Conservation (phyloP, 2,888 invertebrate genomes). For the Chironomus tentans region DNA sequence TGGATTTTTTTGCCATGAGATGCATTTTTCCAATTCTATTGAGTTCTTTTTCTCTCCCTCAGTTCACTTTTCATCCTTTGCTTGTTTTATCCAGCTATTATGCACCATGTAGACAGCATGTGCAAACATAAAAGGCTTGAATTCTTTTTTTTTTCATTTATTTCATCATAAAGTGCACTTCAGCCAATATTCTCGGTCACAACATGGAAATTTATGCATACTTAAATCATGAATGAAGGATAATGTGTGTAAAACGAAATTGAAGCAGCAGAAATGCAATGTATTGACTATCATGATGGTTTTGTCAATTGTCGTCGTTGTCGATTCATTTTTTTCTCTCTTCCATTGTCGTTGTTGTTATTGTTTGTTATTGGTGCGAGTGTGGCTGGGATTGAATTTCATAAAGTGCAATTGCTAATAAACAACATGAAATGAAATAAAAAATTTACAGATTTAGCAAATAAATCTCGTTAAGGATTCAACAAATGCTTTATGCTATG, state of each 20-base stretch:
- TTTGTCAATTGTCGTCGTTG: not conserved
- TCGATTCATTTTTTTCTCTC: too few relatives aligned
- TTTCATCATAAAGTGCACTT: conserved; percentile 1
- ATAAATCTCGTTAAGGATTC: not conserved
- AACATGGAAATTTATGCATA: conserved; percentile 18
- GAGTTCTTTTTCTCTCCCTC: not conserved
- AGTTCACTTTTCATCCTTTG: not conserved
- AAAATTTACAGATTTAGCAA: not conserved
- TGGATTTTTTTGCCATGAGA: too few relatives aligned
- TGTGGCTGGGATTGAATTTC: not conserved
- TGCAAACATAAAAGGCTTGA: too few relatives aligned
- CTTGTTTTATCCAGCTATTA: too few relatives aligned
- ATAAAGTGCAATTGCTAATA: not conserved
- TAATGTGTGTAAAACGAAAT: not conserved
- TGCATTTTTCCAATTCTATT: too few relatives aligned
- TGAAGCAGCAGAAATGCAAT: not conserved
- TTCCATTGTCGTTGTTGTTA: not conserved
- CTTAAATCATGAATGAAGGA: conserved; percentile 3
- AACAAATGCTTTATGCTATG: not conserved
- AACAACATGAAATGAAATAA: not conserved
- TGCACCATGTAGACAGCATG: too few relatives aligned
- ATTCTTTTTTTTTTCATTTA: not conserved
- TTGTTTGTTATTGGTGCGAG: not conserved
- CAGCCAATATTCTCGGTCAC: conserved; percentile 12
- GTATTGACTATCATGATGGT: not conserved